phyloP scores from a whole-genome alignment of 1,140 invertebrate species.

The Drosophila saltans region DNA sequence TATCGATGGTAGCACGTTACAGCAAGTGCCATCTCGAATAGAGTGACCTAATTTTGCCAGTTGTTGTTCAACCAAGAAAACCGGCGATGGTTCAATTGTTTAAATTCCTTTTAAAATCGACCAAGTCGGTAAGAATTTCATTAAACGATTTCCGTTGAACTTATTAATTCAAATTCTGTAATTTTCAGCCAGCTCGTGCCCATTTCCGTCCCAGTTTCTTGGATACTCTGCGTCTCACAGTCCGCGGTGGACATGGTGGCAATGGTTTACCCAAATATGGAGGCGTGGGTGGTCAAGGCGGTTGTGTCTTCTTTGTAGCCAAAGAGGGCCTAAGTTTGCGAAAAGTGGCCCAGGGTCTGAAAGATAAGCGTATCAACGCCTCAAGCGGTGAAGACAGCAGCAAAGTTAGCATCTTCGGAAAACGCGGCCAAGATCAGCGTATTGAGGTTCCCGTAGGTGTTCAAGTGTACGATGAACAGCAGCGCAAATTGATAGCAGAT shows the following conservation, averaged over 20 bases:
- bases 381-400: slow-evolving; percentile 88
- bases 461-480: slow-evolving; percentile 87
- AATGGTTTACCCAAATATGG: slow-evolving; percentile 91
- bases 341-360: slow-evolving; percentile 84
- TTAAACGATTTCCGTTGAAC: neutral
- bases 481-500: slow-evolving; percentile 88
- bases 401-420: slow-evolving; percentile 89
- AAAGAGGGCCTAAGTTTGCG: slow-evolving; percentile 86
- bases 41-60: neutral
- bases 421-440: slow-evolving; percentile 87
- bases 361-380: slow-evolving; percentile 86
- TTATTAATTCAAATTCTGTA: neutral
- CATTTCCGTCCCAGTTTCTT: slow-evolving; percentile 85
- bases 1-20: too few relatives aligned
- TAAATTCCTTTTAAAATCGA: slow-evolving; percentile 71
- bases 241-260: slow-evolving; percentile 90
- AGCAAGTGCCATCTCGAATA: neutral
- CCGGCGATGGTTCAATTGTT: slow-evolving; percentile 73
- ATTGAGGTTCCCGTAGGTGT: slow-evolving; percentile 92
- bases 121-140: slow-evolving; percentile 52
- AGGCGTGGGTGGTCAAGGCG: slow-evolving; percentile 93
- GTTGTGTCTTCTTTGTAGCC: slow-evolving; percentile 89
- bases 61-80: neutral
- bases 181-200: slow-evolving; percentile 56
- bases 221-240: slow-evolving; percentile 89